These are phyloP conservation scores for Spodoptera picta DNA, from an alignment of 2,888 invertebrate genomes.

Conservation along the genomic window DNA sequence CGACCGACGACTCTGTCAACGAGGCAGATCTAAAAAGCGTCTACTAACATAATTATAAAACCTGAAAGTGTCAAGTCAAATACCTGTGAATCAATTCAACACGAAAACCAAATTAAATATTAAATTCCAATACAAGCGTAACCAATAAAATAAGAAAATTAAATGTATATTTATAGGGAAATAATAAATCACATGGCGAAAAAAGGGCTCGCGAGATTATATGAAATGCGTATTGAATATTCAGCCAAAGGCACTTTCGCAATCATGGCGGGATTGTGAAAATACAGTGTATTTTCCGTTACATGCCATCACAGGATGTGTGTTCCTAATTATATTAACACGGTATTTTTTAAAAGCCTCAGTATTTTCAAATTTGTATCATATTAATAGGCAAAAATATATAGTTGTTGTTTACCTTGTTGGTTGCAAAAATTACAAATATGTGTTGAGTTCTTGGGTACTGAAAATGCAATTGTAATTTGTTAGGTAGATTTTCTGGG, in stretches of 20 bases:
- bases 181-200: slow-evolving; percentile 37
- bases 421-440: too few relatives aligned
- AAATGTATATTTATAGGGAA: slow-evolving; percentile 35
- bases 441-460: too few relatives aligned
- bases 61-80: too few relatives aligned
- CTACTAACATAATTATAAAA: too few relatives aligned
- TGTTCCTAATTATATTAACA: slow-evolving; percentile 2
- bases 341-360: too few relatives aligned
- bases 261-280: slow-evolving; percentile 54
- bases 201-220: slow-evolving; percentile 51
- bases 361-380: too few relatives aligned
- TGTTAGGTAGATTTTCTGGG: too few relatives aligned
- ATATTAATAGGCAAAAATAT: too few relatives aligned
- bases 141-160: slow-evolving; percentile 43
- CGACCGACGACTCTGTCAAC: too few relatives aligned
- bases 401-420: too few relatives aligned
- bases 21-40: too few relatives aligned
- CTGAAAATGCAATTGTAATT: too few relatives aligned
- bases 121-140: slow-evolving; percentile 5
- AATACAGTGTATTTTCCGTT: slow-evolving; percentile 43
- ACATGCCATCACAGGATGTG: slow-evolving; percentile 4
- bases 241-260: slow-evolving; percentile 56
- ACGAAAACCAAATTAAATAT: slow-evolving; percentile 11
- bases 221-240: slow-evolving; percentile 63
- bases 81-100: neutral